Evolutionary conservation across 92 coral and sea anemone genomes (phyloP).

Genomic region (Umimayanthus kanabou): DNA sequence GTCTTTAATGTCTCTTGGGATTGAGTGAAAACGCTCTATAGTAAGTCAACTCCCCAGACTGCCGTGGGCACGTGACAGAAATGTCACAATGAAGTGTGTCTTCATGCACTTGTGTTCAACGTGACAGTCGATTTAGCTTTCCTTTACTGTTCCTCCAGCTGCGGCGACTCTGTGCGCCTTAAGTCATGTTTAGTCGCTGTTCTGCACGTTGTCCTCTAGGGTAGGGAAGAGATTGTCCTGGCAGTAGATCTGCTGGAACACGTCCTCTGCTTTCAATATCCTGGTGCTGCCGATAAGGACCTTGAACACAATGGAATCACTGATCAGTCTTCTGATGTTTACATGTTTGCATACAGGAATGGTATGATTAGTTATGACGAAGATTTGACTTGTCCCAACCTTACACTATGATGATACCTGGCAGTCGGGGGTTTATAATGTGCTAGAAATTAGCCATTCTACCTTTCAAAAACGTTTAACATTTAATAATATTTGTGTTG

Average conservation of each 20-base stretch:
- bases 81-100: not conserved
- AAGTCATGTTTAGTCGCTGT: not conserved
- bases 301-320: conserved; percentile 55
- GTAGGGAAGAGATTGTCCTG: conserved; percentile 86
- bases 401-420: too few species aligned
- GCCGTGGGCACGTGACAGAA: not conserved
- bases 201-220: conserved; percentile 11
- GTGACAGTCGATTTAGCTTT: not conserved
- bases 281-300: conserved; percentile 93
- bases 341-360: not conserved
- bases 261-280: conserved; percentile 82
- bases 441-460: too few species aligned
- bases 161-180: not conserved
- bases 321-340: not conserved
- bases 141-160: not conserved
- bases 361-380: too few species aligned
- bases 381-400: too few species aligned
- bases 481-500: too few species aligned
- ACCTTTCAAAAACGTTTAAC: too few species aligned
- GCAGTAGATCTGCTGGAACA: conserved; percentile 68
- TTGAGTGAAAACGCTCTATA: too few species aligned
- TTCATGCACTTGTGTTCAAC: not conserved
- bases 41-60: not conserved
- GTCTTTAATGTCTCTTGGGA: too few species aligned
- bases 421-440: too few species aligned